Base-by-base conservation (phyloP, 2,888 invertebrate species). In the Zaprionus bogoriensis region DNA sequence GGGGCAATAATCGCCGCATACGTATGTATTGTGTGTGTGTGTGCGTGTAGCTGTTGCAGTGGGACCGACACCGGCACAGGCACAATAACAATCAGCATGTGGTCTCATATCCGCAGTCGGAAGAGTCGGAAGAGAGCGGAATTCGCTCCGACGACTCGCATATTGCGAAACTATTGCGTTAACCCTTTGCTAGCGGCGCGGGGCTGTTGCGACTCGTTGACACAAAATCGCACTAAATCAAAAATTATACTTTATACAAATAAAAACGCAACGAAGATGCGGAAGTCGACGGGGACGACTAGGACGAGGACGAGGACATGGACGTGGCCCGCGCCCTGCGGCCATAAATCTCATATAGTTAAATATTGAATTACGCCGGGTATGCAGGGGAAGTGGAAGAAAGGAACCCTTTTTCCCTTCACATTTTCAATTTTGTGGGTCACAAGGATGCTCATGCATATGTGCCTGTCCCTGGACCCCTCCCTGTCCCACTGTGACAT, bases 361-460 rank as follows among this genome's bases (percentile, higher is more conserved):
- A 77, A 80, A 89, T 89, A 87, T 89, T 88, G 87, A 87, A 87
- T 88, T 89, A 89, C 81, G 77, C 80, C 76, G 87, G 81, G 79
- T 74, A 50, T 36, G 32, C 54, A 38, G 48, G 19, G 58, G 22
- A n/a, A 36, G 32, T 36, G 20, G 30, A 47, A 54, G 71, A 77
- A 77, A 71, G 84, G 77, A 80, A n/a, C 32, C 23, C 20, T 10
- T 45, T 23, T 27, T 48, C 42, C 39, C 53, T 70, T 62, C 65
- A 39, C 58, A 69, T 62, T 67, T 72, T 67, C 74, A 67, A 77
- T 87, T 87, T 67, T 66, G 75, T 86, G 84, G 80, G 77, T 87
- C 86, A 86, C 45, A 82, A 85, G 87, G 72, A 86, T 76, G 61
- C 67, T 60, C 66, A 42, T 65, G 22, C 57, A 79, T 66, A 60